phyloP scores from a whole-genome alignment of 2,888 invertebrate species.

The Eurytoma adleriae region DNA sequence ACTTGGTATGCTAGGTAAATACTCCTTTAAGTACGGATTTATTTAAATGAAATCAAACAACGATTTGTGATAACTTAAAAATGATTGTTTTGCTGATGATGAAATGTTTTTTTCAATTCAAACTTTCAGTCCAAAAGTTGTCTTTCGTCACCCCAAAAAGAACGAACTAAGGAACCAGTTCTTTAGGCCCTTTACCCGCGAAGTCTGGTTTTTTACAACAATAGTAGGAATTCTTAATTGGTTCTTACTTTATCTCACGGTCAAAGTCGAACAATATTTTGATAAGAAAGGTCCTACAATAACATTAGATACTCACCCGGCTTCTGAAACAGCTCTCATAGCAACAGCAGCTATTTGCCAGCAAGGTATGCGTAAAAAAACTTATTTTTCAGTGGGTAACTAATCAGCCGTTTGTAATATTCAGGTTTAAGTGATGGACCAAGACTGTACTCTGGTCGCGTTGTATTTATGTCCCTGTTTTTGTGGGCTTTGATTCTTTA shows the following conservation, averaged over 20 bases:
- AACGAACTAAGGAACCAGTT: constrained; percentile 81
- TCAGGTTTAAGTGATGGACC: constrained; percentile 76
- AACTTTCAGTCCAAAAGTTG: constrained; percentile 80
- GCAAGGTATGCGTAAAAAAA: constrained; percentile 69
- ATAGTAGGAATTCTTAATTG: constrained; percentile 65
- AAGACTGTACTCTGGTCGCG: constrained; percentile 75
- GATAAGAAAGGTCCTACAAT: constrained; percentile 6
- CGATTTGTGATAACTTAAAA: neutral
- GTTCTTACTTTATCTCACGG: constrained; percentile 60
- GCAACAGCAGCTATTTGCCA: constrained; percentile 76
- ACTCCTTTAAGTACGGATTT: too few relatives aligned
- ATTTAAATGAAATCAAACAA: neutral
- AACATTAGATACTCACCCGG: constrained; percentile 54
- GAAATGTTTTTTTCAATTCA: too few relatives aligned
- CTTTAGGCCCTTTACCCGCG: constrained; percentile 79
- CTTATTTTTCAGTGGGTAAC: too few relatives aligned
- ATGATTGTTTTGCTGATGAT: neutral
- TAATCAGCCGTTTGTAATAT: constrained; percentile 10
- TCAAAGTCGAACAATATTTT: constrained; percentile 60
- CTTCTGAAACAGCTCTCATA: constrained; percentile 70
- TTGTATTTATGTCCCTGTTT: constrained; percentile 68
- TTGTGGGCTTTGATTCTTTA: constrained; percentile 69
- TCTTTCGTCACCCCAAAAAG: constrained; percentile 83
- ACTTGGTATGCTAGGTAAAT: constrained; percentile 81
- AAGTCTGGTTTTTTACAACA: constrained; percentile 79